These are phyloP conservation scores for Lagocephalus sceleratus DNA, from an alignment of 2,797 vertebrate genomes.

Conservation along the genomic window DNA sequence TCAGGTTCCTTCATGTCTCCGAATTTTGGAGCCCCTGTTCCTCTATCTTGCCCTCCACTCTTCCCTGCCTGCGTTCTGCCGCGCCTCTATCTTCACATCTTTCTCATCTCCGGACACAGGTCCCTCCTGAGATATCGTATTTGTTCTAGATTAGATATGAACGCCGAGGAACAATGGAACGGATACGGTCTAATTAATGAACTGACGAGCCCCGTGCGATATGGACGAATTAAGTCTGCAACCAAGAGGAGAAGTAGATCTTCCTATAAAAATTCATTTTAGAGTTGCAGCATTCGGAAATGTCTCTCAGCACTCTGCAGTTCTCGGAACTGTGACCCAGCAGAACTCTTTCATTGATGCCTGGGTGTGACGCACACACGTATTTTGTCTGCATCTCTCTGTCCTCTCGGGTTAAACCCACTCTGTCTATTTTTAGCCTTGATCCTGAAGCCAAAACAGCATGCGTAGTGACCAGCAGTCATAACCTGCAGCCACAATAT, in stretches of 20 bases:
- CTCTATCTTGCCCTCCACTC: slow-evolving; percentile 1
- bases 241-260: no score
- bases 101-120: slow-evolving; percentile 20
- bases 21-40: background rate
- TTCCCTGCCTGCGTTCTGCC: background rate
- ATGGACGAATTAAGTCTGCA: background rate
- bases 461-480: background rate
- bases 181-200: slow-evolving; percentile 21
- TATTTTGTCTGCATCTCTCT: background rate
- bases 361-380: no score
- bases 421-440: slow-evolving; percentile 46
- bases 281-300: background rate
- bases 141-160: slow-evolving; percentile 21
- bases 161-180: slow-evolving; percentile 8
- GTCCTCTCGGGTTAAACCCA: slow-evolving; percentile 18
- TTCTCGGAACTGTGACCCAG: background rate
- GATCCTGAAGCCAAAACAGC: slow-evolving; percentile 41
- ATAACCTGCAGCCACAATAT: slow-evolving; percentile 4
- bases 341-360: background rate
- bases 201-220: slow-evolving; percentile 2
- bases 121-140: slow-evolving; percentile 26
- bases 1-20: slow-evolving; percentile 14
- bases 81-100: slow-evolving; percentile 3
- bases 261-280: no score
- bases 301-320: no score